Evolutionary conservation across 2,113 vertebrate species (phyloP).

Genomic region (Monopterus albus): DNA sequence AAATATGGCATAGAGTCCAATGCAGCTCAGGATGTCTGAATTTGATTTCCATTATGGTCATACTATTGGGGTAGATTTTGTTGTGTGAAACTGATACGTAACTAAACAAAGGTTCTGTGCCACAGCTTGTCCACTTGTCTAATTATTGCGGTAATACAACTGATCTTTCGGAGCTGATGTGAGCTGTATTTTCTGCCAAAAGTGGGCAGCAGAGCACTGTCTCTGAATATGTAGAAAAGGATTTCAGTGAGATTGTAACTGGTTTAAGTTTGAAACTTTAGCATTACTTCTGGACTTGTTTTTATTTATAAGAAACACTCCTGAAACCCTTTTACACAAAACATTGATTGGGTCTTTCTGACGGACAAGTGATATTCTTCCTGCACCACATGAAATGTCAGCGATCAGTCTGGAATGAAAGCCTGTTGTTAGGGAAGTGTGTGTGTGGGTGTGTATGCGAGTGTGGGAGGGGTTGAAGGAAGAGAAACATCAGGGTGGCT

Average conservation of each 20-base stretch:
- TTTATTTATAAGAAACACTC: neutral
- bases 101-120: too few relatives aligned
- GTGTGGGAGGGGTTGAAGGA: slow-evolving; percentile 16
- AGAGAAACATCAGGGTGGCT: slow-evolving; percentile 57
- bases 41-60: neutral
- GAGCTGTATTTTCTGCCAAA: slow-evolving; percentile 23
- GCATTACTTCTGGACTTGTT: neutral
- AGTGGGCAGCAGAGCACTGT: slow-evolving; percentile 61
- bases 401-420: neutral
- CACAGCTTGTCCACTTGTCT: too few relatives aligned
- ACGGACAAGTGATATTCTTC: neutral
- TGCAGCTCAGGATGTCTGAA: neutral
- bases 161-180: neutral
- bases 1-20: neutral
- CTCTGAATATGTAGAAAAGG: neutral
- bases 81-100: neutral
- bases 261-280: slow-evolving; percentile 9
- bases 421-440: slow-evolving; percentile 22
- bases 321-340: neutral
- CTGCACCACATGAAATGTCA: neutral
- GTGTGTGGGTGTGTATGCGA: slow-evolving; percentile 9
- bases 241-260: neutral
- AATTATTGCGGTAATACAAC: too few relatives aligned
- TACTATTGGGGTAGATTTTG: neutral
- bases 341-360: neutral